Evolutionary conservation across 1,140 invertebrate species (phyloP).

Genomic region (Hetaerina americana): DNA sequence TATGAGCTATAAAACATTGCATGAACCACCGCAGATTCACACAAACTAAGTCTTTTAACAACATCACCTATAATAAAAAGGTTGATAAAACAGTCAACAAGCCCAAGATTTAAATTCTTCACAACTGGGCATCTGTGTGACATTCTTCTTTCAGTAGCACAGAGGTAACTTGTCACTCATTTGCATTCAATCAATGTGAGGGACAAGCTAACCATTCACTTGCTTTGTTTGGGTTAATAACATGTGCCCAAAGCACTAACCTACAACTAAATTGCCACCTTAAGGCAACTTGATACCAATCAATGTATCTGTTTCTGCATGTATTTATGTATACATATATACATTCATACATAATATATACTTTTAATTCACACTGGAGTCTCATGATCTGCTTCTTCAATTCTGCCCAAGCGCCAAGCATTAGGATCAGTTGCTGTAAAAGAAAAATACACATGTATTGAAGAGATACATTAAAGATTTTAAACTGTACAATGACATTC

Average conservation of each 20-base stretch:
- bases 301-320: too few species aligned
- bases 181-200: neutral
- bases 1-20: neutral
- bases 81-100: neutral
- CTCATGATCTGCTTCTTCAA: slow-evolving; percentile 68
- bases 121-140: neutral
- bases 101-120: neutral
- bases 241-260: neutral
- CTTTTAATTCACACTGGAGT: slow-evolving; percentile 51
- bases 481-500: too few species aligned
- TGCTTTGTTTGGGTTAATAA: neutral
- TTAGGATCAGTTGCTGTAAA: slow-evolving; percentile 54
- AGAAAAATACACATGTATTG: neutral
- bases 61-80: neutral
- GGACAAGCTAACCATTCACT: neutral
- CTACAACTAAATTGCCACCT: neutral
- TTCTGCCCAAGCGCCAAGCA: slow-evolving; percentile 63
- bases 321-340: too few species aligned
- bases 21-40: neutral
- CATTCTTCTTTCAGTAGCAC: neutral
- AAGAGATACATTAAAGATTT: neutral
- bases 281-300: neutral
- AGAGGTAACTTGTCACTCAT: neutral
- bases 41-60: neutral
- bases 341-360: too few species aligned